phyloP scores from a whole-genome alignment of 2,888 invertebrate genomes.

The Fragum fragum region DNA sequence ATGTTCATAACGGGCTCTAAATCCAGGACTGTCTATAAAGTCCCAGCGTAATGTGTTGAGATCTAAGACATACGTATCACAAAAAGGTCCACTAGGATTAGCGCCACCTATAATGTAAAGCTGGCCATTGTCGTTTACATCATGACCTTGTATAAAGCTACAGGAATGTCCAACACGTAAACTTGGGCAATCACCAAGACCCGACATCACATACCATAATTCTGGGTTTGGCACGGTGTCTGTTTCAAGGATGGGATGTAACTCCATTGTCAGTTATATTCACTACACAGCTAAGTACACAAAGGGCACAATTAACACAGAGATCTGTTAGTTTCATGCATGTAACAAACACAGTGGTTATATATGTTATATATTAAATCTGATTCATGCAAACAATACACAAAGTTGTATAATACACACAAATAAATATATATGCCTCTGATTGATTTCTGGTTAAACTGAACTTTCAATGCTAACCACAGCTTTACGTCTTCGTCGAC shows the following conservation, averaged over 20 bases:
- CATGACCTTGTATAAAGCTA: constrained; percentile 75
- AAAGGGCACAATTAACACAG: constrained; percentile 6
- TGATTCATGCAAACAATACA: constrained; percentile 13
- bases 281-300: constrained; percentile 4
- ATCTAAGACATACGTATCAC: constrained; percentile 84
- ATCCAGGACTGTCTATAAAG: constrained; percentile 78
- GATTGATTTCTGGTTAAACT: constrained; percentile 8
- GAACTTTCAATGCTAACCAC: constrained; percentile 24
- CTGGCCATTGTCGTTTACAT: constrained; percentile 77
- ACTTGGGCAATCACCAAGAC: constrained; percentile 84
- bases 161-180: constrained; percentile 86
- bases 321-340: constrained; percentile 16
- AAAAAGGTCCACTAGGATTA: constrained; percentile 85
- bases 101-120: constrained; percentile 86
- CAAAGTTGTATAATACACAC: constrained; percentile 1
- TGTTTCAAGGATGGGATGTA: constrained; percentile 84
- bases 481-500: constrained; percentile 10
- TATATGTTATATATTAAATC: background rate
- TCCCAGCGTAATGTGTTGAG: constrained; percentile 85
- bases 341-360: background rate
- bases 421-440: background rate
- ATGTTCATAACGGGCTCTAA: constrained; percentile 86
- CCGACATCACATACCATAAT: constrained; percentile 85
- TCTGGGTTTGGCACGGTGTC: constrained; percentile 80
- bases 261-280: constrained; percentile 78